Evolutionary conservation across 2,888 invertebrate species (phyloP), one percentile per base, ranked within the genome.

Genomic region (Elysia crispata): DNA sequence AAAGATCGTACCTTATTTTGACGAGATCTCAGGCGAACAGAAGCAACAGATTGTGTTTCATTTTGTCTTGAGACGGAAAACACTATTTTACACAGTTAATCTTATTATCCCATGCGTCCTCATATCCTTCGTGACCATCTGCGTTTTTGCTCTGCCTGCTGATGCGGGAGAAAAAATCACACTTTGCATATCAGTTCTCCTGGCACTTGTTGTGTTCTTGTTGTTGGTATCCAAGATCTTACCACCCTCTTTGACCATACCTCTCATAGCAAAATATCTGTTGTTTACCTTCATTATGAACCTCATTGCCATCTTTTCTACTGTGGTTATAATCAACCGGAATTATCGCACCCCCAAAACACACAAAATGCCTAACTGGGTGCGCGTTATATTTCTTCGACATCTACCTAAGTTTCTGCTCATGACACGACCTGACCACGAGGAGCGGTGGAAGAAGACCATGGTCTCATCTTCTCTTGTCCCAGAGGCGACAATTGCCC

Each of bases 221-320:
- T 94, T 99, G 92, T 95, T 99, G 88, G 98, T 99, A 85, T 98
- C 98, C 86, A 99, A 99, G 94, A 99, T 99, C 93, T 94, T 99
- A 87, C 99, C 99, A 85, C 99, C 99, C 77, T 99, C 99, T 76
- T 95, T 98, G 84, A 98, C 98, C 91, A 94, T 99, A 90, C 99
- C 99, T 77, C 95, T 99, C 83, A 99, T 99, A 90, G 98, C 99
- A 92, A 99, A 99, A 94, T 99, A 99, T 93, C 95, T 99, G 86
- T 94, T 99, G 74, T 99, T 99, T 93, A 99, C 99, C 79, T 99
- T 99, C 94, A 98, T 99, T 89, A 98, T 99, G 98, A 99, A 99
- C 93, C 98, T 99, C 83, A 97, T 99, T 91, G 98, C 98, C 94
- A 99, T 99, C 93, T 94, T 99, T 89, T 97, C 98, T 80, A 99